These are phyloP conservation scores for Shinisaurus crocodilurus DNA, from an alignment of 2,113 vertebrate species.

Conservation along the genomic window DNA sequence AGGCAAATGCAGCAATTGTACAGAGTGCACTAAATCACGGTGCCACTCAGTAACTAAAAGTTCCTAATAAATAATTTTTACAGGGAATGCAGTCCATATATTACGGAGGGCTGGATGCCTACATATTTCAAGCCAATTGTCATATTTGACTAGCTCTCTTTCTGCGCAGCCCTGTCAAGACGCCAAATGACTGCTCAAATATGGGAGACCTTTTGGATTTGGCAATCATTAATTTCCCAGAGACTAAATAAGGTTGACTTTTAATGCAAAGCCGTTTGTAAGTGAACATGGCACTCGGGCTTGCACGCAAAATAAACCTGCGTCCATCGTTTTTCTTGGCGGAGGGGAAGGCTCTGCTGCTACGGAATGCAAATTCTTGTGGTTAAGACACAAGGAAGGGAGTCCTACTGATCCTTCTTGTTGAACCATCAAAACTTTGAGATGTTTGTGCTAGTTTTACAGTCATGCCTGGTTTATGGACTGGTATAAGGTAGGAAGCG, in stretches of 20 bases:
- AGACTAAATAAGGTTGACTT: slow-evolving; percentile 61
- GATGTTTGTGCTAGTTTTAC: background rate
- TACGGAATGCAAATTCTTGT: slow-evolving; percentile 31
- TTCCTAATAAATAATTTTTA: slow-evolving; percentile 81
- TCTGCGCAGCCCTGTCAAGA: slow-evolving; percentile 56
- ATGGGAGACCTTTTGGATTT: slow-evolving; percentile 56
- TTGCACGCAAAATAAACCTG: slow-evolving; percentile 38
- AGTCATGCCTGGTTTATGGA: background rate
- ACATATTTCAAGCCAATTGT: slow-evolving; percentile 76
- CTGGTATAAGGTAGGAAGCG: background rate
- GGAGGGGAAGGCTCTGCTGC: background rate
- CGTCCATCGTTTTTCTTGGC: slow-evolving; percentile 9
- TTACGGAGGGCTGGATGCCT: slow-evolving; percentile 71
- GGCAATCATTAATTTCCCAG: slow-evolving; percentile 59
- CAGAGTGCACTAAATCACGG: slow-evolving; percentile 74
- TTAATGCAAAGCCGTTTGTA: slow-evolving; percentile 48
- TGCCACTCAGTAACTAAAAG: slow-evolving; percentile 63
- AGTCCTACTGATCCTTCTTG: background rate
- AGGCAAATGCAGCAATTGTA: slow-evolving; percentile 65
- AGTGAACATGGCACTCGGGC: slow-evolving; percentile 41
- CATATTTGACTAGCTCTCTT: slow-evolving; percentile 70
- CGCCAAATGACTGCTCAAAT: slow-evolving; percentile 54
- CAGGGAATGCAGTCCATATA: slow-evolving; percentile 78
- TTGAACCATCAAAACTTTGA: background rate
- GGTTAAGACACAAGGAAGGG: background rate